Evolutionary conservation across 2,797 vertebrate genomes (phyloP).

Genomic region (Dendrocincla fuliginosa): DNA sequence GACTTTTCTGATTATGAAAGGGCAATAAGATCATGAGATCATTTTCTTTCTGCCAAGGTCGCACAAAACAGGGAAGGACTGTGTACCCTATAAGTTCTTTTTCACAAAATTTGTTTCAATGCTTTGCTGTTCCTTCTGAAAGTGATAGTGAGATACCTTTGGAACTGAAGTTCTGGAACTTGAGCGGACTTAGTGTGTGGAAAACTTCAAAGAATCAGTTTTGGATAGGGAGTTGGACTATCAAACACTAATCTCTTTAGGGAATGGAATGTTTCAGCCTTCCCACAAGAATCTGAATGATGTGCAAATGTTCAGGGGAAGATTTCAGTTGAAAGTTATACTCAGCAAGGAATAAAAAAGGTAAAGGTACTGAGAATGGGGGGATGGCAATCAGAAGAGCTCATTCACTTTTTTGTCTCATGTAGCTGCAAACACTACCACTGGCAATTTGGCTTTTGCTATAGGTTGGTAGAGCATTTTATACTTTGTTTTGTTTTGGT

Average conservation of each 20-base stretch:
- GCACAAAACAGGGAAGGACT: background rate
- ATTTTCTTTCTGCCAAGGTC: background rate
- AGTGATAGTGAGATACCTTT: background rate
- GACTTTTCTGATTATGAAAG: background rate
- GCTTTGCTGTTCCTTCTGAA: background rate
- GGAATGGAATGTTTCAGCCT: background rate
- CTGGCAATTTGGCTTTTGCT: background rate
- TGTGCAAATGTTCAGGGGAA: background rate
- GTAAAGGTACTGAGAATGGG: background rate
- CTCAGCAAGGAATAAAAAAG: background rate
- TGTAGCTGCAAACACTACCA: background rate
- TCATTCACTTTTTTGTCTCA: background rate
- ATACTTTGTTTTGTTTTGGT: too few relatives aligned
- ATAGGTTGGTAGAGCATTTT: background rate
- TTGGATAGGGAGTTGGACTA: background rate
- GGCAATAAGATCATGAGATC: background rate
- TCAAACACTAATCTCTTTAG: background rate
- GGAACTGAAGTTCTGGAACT: conserved; percentile 4
- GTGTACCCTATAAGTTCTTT: background rate
- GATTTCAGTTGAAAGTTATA: background rate
- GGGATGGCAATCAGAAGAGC: background rate
- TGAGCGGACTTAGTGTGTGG: background rate
- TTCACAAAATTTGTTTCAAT: background rate
- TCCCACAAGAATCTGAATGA: background rate
- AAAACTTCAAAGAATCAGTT: conserved; percentile 8